phyloP scores from a whole-genome alignment of 2,888 invertebrate species.

The Ariolimax columbianus region DNA sequence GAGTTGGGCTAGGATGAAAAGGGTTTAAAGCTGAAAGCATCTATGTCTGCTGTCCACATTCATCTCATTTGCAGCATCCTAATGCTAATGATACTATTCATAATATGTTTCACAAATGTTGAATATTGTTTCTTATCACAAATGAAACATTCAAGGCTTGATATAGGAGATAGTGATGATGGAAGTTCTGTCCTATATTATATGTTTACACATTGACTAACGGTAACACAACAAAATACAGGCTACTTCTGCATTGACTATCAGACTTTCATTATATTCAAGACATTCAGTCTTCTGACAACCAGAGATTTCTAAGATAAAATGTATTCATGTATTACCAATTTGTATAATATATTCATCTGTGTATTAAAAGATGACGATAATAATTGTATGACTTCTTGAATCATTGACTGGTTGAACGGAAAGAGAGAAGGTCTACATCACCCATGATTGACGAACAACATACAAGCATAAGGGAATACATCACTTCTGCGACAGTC shows the following conservation, averaged over 20 bases:
- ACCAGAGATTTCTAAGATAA: not conserved
- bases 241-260: not conserved
- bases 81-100: too few species aligned
- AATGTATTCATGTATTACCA: constrained; percentile 3
- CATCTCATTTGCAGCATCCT: too few species aligned
- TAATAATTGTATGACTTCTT: too few species aligned
- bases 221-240: not conserved
- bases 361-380: constrained; percentile 14
- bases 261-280: not conserved
- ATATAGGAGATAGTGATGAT: not conserved
- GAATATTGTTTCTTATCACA: not conserved
- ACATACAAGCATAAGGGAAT: not conserved
- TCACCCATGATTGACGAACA: too few species aligned
- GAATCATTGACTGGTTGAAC: too few species aligned
- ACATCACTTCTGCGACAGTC: not conserved
- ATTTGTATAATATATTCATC: constrained; percentile 6
- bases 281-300: not conserved
- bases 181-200: not conserved
- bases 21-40: too few species aligned
- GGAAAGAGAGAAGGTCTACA: too few species aligned
- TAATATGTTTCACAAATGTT: not conserved
- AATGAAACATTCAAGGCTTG: not conserved
- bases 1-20: too few species aligned
- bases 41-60: too few species aligned
- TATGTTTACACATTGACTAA: not conserved